phyloP scores from a whole-genome alignment of 2,888 invertebrate genomes.

The Epirrhoe tristata region DNA sequence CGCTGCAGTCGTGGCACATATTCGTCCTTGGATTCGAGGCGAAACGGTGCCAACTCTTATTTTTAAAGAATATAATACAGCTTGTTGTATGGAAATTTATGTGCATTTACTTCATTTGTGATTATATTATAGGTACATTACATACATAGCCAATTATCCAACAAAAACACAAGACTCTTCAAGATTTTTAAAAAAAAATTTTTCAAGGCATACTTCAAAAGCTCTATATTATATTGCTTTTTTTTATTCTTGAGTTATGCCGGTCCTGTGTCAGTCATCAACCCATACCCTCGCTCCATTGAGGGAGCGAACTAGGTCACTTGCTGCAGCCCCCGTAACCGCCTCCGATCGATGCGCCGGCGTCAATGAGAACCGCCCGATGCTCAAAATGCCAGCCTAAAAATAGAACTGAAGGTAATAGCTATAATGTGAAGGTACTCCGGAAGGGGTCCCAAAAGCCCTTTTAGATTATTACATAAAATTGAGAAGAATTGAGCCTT shows the following conservation, averaged over 20 bases:
- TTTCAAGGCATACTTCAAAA: too few species aligned
- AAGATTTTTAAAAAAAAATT: too few species aligned
- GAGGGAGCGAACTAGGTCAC: slow-evolving; percentile 77
- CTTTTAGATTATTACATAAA: slow-evolving; percentile 19
- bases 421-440: slow-evolving; percentile 13
- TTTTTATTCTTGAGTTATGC: slow-evolving; percentile 2
- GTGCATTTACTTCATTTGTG: background rate
- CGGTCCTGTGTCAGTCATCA: slow-evolving; percentile 14
- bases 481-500: background rate
- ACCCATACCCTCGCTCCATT: slow-evolving; percentile 68
- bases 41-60: slow-evolving; percentile 44
- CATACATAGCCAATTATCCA: too few species aligned
- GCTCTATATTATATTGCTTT: background rate
- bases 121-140: too few species aligned
- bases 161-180: too few species aligned
- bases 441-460: slow-evolving; percentile 3
- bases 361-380: slow-evolving; percentile 71
- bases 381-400: slow-evolving; percentile 58
- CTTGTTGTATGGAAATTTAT: background rate
- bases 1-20: slow-evolving; percentile 68
- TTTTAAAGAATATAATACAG: slow-evolving; percentile 26
- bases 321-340: slow-evolving; percentile 65
- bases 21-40: slow-evolving; percentile 56
- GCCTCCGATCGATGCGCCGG: slow-evolving; percentile 70
- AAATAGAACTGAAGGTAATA: slow-evolving; percentile 65